Evolutionary conservation across 2,797 vertebrate species (phyloP).

Genomic region (Ataeniobius toweri): DNA sequence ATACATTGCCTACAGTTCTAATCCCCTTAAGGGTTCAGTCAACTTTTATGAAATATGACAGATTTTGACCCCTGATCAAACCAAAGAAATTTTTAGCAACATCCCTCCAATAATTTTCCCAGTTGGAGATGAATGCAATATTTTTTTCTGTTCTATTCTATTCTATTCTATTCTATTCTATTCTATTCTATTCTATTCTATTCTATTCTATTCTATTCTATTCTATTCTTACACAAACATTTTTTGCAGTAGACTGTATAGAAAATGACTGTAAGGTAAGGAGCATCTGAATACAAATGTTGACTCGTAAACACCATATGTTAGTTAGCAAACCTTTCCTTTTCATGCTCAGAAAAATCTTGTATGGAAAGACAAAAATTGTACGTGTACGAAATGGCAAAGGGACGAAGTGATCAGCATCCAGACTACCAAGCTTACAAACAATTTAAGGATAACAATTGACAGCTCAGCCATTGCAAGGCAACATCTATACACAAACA

Average conservation of each 20-base stretch:
- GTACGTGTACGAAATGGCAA: neutral
- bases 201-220: too few relatives aligned
- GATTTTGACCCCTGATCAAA: neutral
- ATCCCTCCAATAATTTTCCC: neutral
- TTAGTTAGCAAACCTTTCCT: neutral
- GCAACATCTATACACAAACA: constrained; percentile 83
- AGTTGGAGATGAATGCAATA: neutral
- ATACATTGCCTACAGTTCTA: too few relatives aligned
- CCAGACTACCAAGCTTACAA: constrained; percentile 41
- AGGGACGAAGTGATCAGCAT: neutral
- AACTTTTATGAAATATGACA: too few relatives aligned
- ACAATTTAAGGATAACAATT: constrained; percentile 57
- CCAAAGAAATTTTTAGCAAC: neutral
- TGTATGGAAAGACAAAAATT: neutral
- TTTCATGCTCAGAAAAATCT: neutral
- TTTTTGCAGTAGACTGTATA: neutral
- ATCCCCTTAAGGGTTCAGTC: too few relatives aligned
- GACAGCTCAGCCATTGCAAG: constrained; percentile 70
- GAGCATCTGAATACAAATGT: neutral
- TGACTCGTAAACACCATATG: neutral
- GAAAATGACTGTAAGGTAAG: neutral
- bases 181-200: too few relatives aligned
- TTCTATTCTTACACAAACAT: neutral
- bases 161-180: too few relatives aligned
- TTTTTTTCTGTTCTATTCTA: too few relatives aligned